phyloP scores from a whole-genome alignment of 2,888 invertebrate genomes.

The Anorthoa munda region DNA sequence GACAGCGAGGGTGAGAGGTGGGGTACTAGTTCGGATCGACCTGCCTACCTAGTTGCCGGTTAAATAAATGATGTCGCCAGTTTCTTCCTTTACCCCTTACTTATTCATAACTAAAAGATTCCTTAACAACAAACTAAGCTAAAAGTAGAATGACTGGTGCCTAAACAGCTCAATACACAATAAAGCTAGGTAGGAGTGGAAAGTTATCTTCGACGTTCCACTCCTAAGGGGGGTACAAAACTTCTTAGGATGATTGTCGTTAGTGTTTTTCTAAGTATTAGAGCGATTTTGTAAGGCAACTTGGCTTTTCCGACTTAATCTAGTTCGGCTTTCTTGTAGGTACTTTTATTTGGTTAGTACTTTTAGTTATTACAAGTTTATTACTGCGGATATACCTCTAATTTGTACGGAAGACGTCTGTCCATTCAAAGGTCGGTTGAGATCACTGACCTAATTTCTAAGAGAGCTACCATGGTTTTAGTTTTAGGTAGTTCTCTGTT shows the following conservation, averaged over 20 bases:
- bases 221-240: conserved; percentile 19
- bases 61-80: neutral
- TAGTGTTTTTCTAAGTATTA: conserved; percentile 30
- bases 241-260: conserved; percentile 24
- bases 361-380: conserved; percentile 9
- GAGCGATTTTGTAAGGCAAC: conserved; percentile 6
- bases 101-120: conserved; percentile 2
- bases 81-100: neutral
- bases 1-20: too few species aligned
- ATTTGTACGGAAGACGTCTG: neutral
- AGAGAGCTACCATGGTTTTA: too few species aligned
- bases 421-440: too few species aligned
- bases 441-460: too few species aligned
- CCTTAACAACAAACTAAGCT: conserved; percentile 1
- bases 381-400: neutral
- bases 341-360: conserved; percentile 1
- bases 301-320: conserved; percentile 6
- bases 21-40: too few species aligned
- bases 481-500: too few species aligned
- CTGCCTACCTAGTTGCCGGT: neutral
- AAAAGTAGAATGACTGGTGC: conserved; percentile 10
- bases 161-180: neutral
- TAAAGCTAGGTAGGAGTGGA: conserved; percentile 1
- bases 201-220: conserved; percentile 13
- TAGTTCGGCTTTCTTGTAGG: conserved; percentile 1